Evolutionary conservation across 2,888 invertebrate species (phyloP).

Genomic region (Ptilodon capucinus): DNA sequence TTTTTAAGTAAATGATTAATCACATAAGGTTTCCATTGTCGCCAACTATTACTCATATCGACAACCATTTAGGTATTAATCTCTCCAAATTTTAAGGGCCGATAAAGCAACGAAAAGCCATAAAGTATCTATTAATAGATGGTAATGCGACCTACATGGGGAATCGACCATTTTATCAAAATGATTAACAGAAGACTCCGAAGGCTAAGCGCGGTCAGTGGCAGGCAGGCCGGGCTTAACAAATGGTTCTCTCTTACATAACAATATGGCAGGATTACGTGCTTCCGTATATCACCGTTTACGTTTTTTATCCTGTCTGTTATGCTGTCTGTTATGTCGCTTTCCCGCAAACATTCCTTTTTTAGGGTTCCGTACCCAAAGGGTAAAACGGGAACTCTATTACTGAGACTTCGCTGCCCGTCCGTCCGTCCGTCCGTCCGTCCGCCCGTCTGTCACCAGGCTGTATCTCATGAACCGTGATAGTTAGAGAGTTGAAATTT

Average conservation of each 20-base stretch:
- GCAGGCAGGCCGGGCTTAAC: constrained; percentile 24
- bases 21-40: too few relatives aligned
- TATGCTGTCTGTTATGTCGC: background rate
- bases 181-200: constrained; percentile 31
- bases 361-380: too few relatives aligned
- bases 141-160: constrained; percentile 11
- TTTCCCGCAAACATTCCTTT: constrained; percentile 13
- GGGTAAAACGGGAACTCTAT: too few relatives aligned
- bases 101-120: background rate
- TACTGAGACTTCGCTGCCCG: too few relatives aligned
- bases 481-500: too few relatives aligned
- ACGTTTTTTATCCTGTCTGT: constrained; percentile 9
- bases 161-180: constrained; percentile 30
- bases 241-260: constrained; percentile 21
- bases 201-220: constrained; percentile 27
- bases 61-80: background rate
- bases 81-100: background rate
- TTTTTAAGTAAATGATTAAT: too few relatives aligned
- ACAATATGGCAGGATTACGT: constrained; percentile 21
- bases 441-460: too few relatives aligned
- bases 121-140: constrained; percentile 3
- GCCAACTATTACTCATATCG: background rate
- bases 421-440: too few relatives aligned
- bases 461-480: too few relatives aligned
- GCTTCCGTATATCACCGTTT: constrained; percentile 18